These are phyloP conservation scores for Heliothis subflexa DNA, from an alignment of 1,140 invertebrate species.

Conservation along the genomic window DNA sequence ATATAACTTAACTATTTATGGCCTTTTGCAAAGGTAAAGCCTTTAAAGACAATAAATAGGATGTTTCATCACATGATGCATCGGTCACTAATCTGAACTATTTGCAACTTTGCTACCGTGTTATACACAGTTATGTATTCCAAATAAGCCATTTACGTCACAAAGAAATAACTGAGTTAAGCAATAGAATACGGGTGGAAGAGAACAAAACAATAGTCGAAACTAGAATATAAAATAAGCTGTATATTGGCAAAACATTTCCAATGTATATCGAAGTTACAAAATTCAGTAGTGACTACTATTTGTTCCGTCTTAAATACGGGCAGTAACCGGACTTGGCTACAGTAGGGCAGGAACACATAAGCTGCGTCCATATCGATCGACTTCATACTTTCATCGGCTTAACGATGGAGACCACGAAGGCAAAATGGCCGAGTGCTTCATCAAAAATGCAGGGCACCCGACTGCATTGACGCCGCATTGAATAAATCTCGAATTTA, in stretches of 20 bases:
- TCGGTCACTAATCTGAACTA: background rate
- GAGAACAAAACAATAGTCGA: background rate
- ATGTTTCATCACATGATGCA: background rate
- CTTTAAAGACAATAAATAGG: background rate
- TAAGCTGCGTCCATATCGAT: conserved; percentile 23
- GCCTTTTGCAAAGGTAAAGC: conserved; percentile 4
- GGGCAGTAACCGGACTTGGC: conserved; percentile 19
- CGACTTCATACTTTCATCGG: conserved; percentile 29
- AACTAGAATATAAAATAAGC: background rate
- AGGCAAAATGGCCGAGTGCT: conserved; percentile 3
- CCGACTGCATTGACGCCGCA: conserved; percentile 1
- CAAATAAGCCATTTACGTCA: conserved; percentile 7
- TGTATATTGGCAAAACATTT: background rate
- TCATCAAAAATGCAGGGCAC: conserved; percentile 31
- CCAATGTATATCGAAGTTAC: background rate
- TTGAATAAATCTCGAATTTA: conserved; percentile 16
- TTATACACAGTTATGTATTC: conserved; percentile 4
- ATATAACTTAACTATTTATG: conserved; percentile 30
- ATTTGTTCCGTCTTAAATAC: background rate
- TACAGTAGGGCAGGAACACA: conserved; percentile 12
- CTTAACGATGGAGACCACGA: conserved; percentile 19
- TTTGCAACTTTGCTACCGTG: background rate
- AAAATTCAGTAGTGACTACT: conserved; percentile 2
- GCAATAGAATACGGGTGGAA: conserved; percentile 16
- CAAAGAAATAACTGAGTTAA: conserved; percentile 27